A percentile compares a stretch with the other conserved stretches of the same genome.
Evolutionary conservation across 2,888 invertebrate genomes (phyloP).

Genomic region (Acronicta aceris): DNA sequence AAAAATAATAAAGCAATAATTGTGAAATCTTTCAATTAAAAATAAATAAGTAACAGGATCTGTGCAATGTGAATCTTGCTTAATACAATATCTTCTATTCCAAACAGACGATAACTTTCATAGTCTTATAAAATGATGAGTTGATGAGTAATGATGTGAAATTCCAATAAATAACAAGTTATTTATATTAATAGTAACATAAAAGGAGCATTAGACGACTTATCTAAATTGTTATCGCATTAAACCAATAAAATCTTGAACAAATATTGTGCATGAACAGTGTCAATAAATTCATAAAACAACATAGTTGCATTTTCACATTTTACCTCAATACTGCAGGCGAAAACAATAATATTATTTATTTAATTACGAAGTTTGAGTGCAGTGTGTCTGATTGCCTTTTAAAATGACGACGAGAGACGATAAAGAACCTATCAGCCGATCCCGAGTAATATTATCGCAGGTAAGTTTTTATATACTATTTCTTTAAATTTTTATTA

Average conservation of each 20-base stretch:
- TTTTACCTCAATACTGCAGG: constrained; percentile 1
- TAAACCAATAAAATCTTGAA: constrained; percentile 31
- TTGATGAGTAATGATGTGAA: too few relatives aligned
- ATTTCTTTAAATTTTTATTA: background rate
- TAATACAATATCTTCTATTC: background rate
- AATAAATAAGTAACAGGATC: constrained; percentile 3
- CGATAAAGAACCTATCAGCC: constrained; percentile 38
- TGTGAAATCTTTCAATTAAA: too few relatives aligned
- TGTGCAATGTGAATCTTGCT: constrained; percentile 18
- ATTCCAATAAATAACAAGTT: background rate
- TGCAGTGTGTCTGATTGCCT: constrained; percentile 27
- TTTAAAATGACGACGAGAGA: constrained; percentile 39
- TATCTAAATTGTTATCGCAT: constrained; percentile 46
- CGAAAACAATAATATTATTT: background rate
- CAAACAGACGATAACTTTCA: too few relatives aligned
- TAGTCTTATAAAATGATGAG: too few relatives aligned
- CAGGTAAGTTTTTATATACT: constrained; percentile 47
- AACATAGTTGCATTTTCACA: constrained; percentile 35
- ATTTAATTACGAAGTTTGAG: constrained; percentile 3
- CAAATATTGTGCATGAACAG: constrained; percentile 40
- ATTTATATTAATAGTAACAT: constrained; percentile 9
- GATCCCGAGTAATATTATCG: constrained; percentile 51
- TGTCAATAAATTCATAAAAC: constrained; percentile 45
- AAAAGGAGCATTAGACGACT: constrained; percentile 8
- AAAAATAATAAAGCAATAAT: too few relatives aligned